Evolutionary conservation across 2,888 invertebrate genomes (phyloP), one percentile per base, ranked within the genome.

Genomic region (Crioceris asparagi): DNA sequence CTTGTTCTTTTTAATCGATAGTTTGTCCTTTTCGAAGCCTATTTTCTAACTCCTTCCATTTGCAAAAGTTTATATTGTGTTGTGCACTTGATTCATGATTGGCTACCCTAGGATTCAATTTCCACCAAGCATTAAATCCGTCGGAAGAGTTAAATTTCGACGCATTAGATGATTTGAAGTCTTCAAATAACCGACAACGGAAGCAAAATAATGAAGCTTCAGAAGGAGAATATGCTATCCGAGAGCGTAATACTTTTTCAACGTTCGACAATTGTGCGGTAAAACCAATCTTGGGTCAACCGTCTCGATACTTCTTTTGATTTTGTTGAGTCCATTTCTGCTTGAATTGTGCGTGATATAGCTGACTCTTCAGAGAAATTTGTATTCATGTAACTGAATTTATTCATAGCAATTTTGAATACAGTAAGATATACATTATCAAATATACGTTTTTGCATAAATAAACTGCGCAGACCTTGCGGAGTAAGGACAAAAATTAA

Each of bases 11-110:
- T 32, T 32, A 11, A 32, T 32, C 32, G 16, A 32, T 17, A 17
- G 32, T 32, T 32, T 3, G 10, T 5, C 32, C 17, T 11, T 32
- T 10, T 17, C 19, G n/a, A 32, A 32, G 17, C 18, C 32, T 32
- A 4, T 10, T 32, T 32, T 32, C 32, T 32, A 32, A 32, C 14
- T 3, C 17, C 32, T 32, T 32, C 32, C 32, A 32, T 19, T 32
- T 15, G 19, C n/a, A 32, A 17, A 32, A 32, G 10, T 15, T 17
- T 17, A 10, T n/a, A 17, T 17, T 32, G 18, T 32, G 32, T 17
- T 11, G 18, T 32, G 17, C 8, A 14, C 32, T 32, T n/a, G 18
- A 32, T 14, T 32, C 32, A 17, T 32, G 32, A 11, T 17, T 4
- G 14, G n/a, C 11, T 19, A 32, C 18, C 18, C 17, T 32, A 3